These are phyloP conservation scores for Psammodynastes pulverulentus DNA, from an alignment of 2,113 vertebrate genomes.

Conservation along the genomic window DNA sequence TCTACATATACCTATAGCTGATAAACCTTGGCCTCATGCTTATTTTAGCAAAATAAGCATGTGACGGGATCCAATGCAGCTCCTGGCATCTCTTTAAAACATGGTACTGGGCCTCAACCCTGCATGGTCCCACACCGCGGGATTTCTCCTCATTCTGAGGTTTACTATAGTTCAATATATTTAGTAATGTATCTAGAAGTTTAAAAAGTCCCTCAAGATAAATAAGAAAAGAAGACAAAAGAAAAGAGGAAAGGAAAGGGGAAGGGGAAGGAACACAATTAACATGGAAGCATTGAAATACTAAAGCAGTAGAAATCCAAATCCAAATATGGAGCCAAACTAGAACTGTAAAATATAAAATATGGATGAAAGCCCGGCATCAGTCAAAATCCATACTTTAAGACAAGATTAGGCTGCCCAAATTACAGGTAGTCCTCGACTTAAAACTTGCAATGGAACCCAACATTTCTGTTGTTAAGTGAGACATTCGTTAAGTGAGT, in stretches of 20 bases:
- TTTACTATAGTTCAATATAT: background rate
- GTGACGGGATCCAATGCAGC: background rate
- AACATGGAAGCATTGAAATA: background rate
- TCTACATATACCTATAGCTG: background rate
- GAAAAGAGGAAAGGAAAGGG: fast-evolving
- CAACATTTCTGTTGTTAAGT: background rate
- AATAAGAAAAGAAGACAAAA: background rate
- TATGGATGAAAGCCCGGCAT: background rate
- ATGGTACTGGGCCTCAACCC: background rate
- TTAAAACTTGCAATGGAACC: background rate
- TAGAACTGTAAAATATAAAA: background rate
- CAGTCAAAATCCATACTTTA: background rate
- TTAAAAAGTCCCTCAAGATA: background rate
- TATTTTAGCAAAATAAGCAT: background rate
- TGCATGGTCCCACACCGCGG: too few species aligned
- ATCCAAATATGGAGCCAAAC: background rate
- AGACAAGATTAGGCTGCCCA: background rate
- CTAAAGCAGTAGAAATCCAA: background rate
- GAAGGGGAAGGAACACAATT: background rate
- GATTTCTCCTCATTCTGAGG: background rate
- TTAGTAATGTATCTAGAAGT: background rate
- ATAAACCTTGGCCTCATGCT: background rate
- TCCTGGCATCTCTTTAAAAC: background rate
- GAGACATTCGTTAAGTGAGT: background rate
- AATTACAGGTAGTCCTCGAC: background rate